These are phyloP conservation scores for Podiceps cristatus DNA, from an alignment of 2,113 vertebrate genomes.

Conservation along the genomic window DNA sequence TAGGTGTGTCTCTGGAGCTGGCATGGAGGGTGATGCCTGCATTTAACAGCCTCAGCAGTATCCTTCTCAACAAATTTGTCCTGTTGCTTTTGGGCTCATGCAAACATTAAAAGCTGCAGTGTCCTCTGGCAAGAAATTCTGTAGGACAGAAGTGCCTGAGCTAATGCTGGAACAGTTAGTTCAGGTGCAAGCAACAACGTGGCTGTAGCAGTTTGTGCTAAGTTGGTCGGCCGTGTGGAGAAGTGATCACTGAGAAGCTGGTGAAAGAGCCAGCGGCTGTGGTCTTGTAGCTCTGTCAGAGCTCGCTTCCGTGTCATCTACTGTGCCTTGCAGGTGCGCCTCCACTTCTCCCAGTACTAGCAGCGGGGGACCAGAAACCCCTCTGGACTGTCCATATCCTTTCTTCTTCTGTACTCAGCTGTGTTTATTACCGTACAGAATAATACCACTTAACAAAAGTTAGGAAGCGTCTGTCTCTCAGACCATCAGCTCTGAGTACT, in stretches of 20 bases:
- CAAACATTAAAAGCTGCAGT: background rate
- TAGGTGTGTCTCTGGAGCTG: background rate
- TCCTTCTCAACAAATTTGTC: background rate
- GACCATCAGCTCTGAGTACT: background rate
- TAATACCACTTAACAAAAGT: background rate
- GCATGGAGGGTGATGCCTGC: accelerated
- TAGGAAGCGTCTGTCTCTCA: background rate
- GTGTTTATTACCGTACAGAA: background rate
- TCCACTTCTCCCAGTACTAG: background rate
- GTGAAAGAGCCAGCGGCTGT: background rate
- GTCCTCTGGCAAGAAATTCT: background rate
- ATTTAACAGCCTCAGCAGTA: background rate
- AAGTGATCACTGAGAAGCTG: background rate
- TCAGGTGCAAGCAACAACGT: accelerated
- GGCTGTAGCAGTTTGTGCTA: background rate
- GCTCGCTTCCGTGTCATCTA: background rate
- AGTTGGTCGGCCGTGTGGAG: background rate
- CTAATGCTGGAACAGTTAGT: background rate
- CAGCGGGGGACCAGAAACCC: background rate
- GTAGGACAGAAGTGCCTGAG: background rate
- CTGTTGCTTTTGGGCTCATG: background rate
- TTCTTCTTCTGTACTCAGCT: background rate
- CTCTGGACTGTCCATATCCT: background rate
- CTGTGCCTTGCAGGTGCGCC: background rate
- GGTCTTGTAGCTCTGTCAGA: background rate